Conservation (phyloP, 1,140 invertebrate species). For the Spodoptera frugiperda region DNA sequence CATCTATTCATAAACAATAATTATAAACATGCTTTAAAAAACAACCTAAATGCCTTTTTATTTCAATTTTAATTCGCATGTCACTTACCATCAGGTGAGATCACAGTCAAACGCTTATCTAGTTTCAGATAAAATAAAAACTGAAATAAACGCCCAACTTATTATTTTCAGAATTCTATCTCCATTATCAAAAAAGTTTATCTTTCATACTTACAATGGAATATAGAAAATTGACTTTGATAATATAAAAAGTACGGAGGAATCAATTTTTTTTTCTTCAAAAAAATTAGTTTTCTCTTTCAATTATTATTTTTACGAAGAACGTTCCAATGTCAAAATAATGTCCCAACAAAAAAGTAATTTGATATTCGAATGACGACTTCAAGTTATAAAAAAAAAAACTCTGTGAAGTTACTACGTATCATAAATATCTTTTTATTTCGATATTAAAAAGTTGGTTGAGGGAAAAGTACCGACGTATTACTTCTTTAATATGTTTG, state of each 20-base stretch:
- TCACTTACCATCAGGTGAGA: no score
- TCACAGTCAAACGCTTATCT: no score
- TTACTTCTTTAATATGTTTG: conserved; percentile 14
- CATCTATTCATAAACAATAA: no score
- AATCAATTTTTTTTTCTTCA: conserved; percentile 1
- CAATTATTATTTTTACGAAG: conserved; percentile 22
- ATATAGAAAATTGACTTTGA: neutral
- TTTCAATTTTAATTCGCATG: no score
- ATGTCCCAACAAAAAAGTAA: conserved; percentile 40
- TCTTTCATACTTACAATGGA: neutral
- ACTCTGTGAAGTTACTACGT: conserved; percentile 14
- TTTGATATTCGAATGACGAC: conserved; percentile 38
- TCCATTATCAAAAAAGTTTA: neutral
- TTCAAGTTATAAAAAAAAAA: conserved; percentile 32
- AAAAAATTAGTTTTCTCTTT: neutral
- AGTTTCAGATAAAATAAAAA: no score
- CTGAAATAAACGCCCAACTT: no score
- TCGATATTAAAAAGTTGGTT: conserved; percentile 35
- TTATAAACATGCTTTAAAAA: no score
- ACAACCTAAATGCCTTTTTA: no score
- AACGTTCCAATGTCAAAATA: conserved; percentile 35
- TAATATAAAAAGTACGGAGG: neutral
- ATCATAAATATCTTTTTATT: conserved; percentile 41
- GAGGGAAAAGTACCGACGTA: conserved; percentile 15
- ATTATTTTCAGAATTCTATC: no score